Evolutionary conservation across 2,888 invertebrate genomes (phyloP), one percentile per base, ranked within the genome.

Genomic region (Ischnura elegans): DNA sequence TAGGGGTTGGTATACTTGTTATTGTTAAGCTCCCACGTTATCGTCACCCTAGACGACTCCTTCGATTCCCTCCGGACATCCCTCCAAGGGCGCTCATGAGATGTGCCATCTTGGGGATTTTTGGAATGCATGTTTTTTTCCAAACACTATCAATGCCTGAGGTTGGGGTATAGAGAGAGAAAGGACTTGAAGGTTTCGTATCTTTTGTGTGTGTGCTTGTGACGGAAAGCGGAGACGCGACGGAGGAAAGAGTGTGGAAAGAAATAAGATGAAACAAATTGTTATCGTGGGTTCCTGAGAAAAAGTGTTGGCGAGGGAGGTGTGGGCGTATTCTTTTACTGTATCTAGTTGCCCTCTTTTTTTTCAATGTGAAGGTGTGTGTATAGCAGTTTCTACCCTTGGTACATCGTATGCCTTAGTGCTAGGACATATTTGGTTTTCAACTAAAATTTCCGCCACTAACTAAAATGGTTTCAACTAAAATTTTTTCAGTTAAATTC

Each of bases 1-100:
- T 25, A 36, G 76, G 76, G 76, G 76, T 36, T 76, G 36, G 76
- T 76, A 36, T 51, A 36, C 76, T 29, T 76, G 36, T 76, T 76
- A 76, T 76, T 76, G 76, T 76, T 76, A 76, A 76, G 76, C 86
- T 45, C 86, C 45, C 86, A 43, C 86, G 16, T 86, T 86, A n/a
- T 86, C 45, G 45, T 16, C 86, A 6, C 45, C 45, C 84, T 0
- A 36, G 19, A 1, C 45, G 21, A 45, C 43, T 45, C 21, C 86
- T 6, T 86, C 10, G 25, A 3, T 6, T 10, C 66, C 66, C 19
- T 19, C 66, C 66, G 19, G 21, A n/a, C 66, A 0, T 13, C 36
- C 29, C 76, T 16, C 76, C 13, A 25, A 36, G 76, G 76, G 76
- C 76, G 76, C 36, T 76, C 76, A 36, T 13, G 76, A 76, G 76